Percentiles rank a stretch among this genome's conserved stretches.
phyloP scores from a whole-genome alignment of 2,797 vertebrate genomes.

The Cyprinodon diabolis region DNA sequence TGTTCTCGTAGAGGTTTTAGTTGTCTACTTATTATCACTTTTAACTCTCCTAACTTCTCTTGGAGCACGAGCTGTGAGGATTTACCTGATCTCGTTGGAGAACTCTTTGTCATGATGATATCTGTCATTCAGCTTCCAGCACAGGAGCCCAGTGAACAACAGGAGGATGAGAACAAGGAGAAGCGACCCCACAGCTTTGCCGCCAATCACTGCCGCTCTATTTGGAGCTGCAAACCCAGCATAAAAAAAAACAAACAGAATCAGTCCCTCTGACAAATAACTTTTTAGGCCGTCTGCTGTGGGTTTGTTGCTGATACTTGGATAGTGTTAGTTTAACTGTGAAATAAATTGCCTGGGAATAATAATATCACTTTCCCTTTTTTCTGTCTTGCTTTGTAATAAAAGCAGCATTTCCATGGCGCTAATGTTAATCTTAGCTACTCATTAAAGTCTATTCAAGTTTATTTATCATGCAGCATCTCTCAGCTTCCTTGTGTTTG shows the following conservation, averaged over 20 bases:
- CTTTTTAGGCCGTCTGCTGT: not conserved
- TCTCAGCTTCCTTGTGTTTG: not conserved
- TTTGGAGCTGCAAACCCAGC: conserved; percentile 71
- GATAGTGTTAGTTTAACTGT: not conserved
- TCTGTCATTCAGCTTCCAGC: conserved; percentile 79
- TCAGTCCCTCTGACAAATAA: conserved; percentile 13
- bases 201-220: conserved; percentile 83
- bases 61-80: not conserved
- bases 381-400: not conserved
- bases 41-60: not conserved
- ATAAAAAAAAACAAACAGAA: not conserved
- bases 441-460: not conserved
- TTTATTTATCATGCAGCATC: not conserved
- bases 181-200: conserved; percentile 82
- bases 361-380: not conserved
- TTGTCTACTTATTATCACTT: not conserved
- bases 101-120: conserved; percentile 76
- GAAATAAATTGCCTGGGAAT: not conserved
- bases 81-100: conserved; percentile 86
- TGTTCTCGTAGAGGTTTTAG: not conserved
- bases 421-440: not conserved
- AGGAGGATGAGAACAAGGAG: conserved; percentile 82
- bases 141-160: conserved; percentile 80
- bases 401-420: not conserved
- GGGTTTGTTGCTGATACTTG: not conserved